Conservation (phyloP, 2,113 vertebrate species). For the Platichthys flesus region DNA sequence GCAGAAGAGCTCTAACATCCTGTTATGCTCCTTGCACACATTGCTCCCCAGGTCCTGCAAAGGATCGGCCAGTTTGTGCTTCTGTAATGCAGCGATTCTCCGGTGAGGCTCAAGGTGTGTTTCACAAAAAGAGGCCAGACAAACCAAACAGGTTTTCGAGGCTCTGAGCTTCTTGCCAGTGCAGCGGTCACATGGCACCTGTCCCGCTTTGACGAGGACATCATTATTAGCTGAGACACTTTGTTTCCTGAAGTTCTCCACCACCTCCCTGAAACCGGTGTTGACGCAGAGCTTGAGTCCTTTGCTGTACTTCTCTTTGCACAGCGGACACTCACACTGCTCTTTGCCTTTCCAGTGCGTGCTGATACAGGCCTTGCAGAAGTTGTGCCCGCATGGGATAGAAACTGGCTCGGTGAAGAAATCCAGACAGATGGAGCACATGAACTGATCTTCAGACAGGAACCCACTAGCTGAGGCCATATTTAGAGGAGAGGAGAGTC, state of each 20-base stretch:
- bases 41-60: slow-evolving; percentile 46
- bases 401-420: slow-evolving; percentile 58
- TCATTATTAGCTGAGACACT: not conserved
- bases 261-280: slow-evolving; percentile 50
- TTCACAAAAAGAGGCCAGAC: slow-evolving; percentile 49
- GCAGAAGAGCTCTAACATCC: slow-evolving; percentile 47
- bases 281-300: slow-evolving; percentile 56
- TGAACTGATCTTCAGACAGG: slow-evolving; percentile 56
- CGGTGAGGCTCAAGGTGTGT: slow-evolving; percentile 54
- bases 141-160: slow-evolving; percentile 62
- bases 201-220: not conserved
- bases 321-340: slow-evolving; percentile 54
- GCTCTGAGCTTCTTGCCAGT: slow-evolving; percentile 39
- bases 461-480: slow-evolving; percentile 42
- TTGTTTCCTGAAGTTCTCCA: slow-evolving; percentile 56
- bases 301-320: slow-evolving; percentile 46
- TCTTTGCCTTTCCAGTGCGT: slow-evolving; percentile 46
- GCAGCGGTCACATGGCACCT: slow-evolving; percentile 67
- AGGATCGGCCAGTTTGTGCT: slow-evolving; percentile 55
- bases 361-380: slow-evolving; percentile 55
- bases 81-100: slow-evolving; percentile 34
- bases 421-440: slow-evolving; percentile 59
- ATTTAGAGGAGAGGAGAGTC: slow-evolving; percentile 1
- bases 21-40: slow-evolving; percentile 58
- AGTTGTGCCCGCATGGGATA: slow-evolving; percentile 67